A percentile compares a stretch with the other conserved stretches of the same genome.
Evolutionary conservation across 2,797 vertebrate species (phyloP).

Genomic region (Cuniculus paca): DNA sequence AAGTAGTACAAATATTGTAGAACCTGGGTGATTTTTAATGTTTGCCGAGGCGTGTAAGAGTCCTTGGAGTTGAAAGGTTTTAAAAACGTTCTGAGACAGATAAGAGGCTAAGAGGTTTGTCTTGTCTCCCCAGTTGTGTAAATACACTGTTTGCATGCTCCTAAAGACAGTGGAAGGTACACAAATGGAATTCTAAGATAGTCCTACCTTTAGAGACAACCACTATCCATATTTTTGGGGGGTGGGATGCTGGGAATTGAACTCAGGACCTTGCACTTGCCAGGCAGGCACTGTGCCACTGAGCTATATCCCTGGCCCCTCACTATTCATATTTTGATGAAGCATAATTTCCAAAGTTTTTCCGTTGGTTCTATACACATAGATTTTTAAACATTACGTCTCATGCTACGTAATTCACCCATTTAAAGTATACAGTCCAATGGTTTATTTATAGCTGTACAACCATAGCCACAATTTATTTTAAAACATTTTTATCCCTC

Average conservation of each 20-base stretch:
- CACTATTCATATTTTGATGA: neutral
- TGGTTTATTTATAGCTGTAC: neutral
- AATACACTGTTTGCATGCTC: neutral
- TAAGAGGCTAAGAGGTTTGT: neutral
- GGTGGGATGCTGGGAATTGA: no score
- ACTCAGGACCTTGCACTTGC: no score
- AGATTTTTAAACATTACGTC: neutral
- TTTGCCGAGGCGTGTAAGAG: accelerated
- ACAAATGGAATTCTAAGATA: neutral
- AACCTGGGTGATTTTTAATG: neutral
- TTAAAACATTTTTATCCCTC: neutral
- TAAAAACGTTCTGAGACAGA: neutral
- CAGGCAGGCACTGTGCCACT: no score
- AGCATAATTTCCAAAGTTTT: neutral
- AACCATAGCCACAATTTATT: neutral
- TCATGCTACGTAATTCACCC: neutral
- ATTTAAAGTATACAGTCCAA: neutral
- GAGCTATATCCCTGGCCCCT: no score
- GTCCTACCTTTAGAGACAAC: neutral
- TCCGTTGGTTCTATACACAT: neutral
- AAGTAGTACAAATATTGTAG: neutral
- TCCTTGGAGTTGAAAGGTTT: neutral
- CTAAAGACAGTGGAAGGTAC: neutral
- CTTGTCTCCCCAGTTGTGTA: neutral
- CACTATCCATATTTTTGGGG: neutral